These are phyloP conservation scores for Drosophila biarmipes DNA, from an alignment of 1,140 invertebrate genomes.

Conservation along the genomic window DNA sequence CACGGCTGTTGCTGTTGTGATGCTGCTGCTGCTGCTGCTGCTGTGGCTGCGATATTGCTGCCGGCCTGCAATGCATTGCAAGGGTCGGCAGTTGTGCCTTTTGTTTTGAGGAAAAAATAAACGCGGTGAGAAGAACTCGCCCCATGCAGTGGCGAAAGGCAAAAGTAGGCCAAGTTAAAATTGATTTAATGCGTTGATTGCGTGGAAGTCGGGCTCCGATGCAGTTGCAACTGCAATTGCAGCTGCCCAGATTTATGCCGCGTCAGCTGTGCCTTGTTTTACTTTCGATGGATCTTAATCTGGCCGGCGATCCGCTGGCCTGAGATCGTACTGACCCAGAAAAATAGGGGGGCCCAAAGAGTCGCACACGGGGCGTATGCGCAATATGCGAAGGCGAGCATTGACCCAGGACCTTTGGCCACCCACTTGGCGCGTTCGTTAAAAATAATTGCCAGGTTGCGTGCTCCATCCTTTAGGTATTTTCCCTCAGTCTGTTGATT, in stretches of 20 bases:
- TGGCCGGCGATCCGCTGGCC: constrained; percentile 14
- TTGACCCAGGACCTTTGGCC: constrained; percentile 56
- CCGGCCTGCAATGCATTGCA: constrained; percentile 28
- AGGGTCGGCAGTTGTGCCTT: constrained; percentile 44
- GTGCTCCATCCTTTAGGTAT: constrained; percentile 8
- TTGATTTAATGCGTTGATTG: constrained; percentile 81
- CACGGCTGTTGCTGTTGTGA: constrained; percentile 39
- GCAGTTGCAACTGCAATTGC: constrained; percentile 23
- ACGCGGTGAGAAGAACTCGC: constrained; percentile 21
- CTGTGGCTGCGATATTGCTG: constrained; percentile 20
- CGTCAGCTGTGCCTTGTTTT: constrained; percentile 56
- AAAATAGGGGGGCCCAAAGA: neutral
- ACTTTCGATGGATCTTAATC: constrained; percentile 64
- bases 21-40: constrained; percentile 9
- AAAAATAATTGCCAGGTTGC: constrained; percentile 78
- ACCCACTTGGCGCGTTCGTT: constrained; percentile 47
- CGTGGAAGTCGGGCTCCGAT: constrained; percentile 39
- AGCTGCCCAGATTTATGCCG: constrained; percentile 52
- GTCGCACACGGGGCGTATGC: constrained; percentile 53
- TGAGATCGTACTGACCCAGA: constrained; percentile 44
- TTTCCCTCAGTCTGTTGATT: constrained; percentile 32
- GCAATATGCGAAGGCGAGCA: constrained; percentile 40
- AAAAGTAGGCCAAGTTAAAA: constrained; percentile 83
- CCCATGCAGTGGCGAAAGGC: constrained; percentile 31
- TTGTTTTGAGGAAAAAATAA: constrained; percentile 29